Evolutionary conservation across 2,888 invertebrate genomes (phyloP), one percentile per base, ranked within the genome.

Genomic region (Volucella inflata): DNA sequence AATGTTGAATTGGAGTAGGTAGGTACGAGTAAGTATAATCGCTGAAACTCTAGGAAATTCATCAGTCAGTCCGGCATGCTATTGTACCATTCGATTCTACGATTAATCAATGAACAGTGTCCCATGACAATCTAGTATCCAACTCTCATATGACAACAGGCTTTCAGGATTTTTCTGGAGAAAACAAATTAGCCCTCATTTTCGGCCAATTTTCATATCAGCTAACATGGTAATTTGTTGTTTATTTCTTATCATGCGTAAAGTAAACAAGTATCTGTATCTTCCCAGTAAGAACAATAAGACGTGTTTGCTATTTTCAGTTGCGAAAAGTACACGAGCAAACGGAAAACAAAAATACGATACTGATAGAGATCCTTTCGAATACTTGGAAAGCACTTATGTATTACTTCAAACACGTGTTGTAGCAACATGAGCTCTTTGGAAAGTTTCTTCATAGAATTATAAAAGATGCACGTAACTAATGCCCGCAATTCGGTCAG

Each of bases 401-500:
- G 9, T 10, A 12, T n/a, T 2, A 40, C 16, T n/a, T 12, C 2
- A 51, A 76, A 76, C 68, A 81, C 76, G 81, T 81, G 75, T 70
- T 44, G 50, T 53, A 36, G 57, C 36, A 80, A 53, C 50, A 50
- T 75, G 62, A 64, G 80, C 50, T 68, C n/a, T 42, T 74, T 36
- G 38, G 38, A 59, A 78, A 67, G 42, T 74, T 80, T 68, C 42
- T 48, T 57, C 64, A 46, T 40, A 36, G 44, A 67, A 76, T 76
- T 57, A 64, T 76, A 64, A 74, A 60, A 67, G 70, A 70, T 81
- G 70, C 76, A 81, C 70, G 81, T 76, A 70, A 64, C 64, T 70
- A 42, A 76, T 64, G 12, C 48, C 48, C 8, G 12, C 38, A 30
- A 17, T 60, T 67, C 51, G 53, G 48, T 55, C 53, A 30, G 42